Conservation (phyloP, 2,888 invertebrate species). For the Sinodicranocentrus sp. region DNA sequence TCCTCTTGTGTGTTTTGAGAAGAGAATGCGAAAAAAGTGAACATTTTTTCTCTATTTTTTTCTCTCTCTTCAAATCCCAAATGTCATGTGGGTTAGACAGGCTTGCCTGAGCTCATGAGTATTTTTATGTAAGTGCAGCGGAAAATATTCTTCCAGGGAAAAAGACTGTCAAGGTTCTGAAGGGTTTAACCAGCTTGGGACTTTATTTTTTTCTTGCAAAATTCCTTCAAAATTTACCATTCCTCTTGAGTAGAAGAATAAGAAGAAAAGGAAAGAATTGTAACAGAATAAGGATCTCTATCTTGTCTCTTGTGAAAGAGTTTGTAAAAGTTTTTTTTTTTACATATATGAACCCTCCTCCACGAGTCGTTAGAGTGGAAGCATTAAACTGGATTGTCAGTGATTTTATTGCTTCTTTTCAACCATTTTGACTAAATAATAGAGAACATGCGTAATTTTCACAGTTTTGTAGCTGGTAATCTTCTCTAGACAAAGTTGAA, state of each 20-base stretch:
- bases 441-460: conserved; percentile 48
- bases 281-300: not conserved
- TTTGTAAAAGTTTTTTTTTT: conserved; percentile 16
- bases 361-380: conserved; percentile 39
- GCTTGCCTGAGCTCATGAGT: too few species aligned
- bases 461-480: conserved; percentile 29
- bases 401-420: conserved; percentile 63
- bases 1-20: not conserved
- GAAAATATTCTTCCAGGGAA: too few species aligned
- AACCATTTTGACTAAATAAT: conserved; percentile 34
- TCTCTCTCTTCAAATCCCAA: too few species aligned
- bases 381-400: conserved; percentile 65
- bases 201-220: too few species aligned
- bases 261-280: too few species aligned
- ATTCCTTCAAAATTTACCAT: not conserved
- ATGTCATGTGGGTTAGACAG: too few species aligned
- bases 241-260: not conserved
- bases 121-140: too few species aligned
- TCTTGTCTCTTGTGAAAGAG: not conserved
- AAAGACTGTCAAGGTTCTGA: too few species aligned
- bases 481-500: conserved; percentile 29
- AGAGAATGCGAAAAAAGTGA: conserved; percentile 3
- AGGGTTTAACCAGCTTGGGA: too few species aligned
- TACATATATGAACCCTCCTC: conserved; percentile 34
- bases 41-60: not conserved